Evolutionary conservation across 2,797 vertebrate genomes (phyloP).

Genomic region (Gymnothorax reevesii): DNA sequence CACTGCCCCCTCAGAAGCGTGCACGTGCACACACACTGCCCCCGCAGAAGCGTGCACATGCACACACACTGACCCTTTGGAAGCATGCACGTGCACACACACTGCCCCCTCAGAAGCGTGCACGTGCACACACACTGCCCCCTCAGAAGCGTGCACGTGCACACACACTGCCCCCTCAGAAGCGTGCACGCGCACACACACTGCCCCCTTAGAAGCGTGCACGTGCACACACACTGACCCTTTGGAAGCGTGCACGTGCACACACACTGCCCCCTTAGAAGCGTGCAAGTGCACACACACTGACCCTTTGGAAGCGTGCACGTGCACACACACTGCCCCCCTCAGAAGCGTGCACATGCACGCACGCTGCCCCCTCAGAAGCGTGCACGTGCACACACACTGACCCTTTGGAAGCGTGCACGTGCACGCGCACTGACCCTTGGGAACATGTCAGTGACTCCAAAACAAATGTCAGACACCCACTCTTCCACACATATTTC

Average conservation of each 20-base stretch:
- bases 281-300: background rate
- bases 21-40: background rate
- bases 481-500: background rate
- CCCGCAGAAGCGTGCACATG: no score
- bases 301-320: background rate
- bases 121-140: background rate
- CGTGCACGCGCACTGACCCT: background rate
- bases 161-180: background rate
- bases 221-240: background rate
- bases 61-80: no score
- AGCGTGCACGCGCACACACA: background rate
- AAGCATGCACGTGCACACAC: background rate
- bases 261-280: background rate
- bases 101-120: no score
- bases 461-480: no score
- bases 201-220: no score
- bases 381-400: background rate
- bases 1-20: no score
- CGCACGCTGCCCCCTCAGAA: no score
- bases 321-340: background rate
- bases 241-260: no score
- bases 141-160: no score
- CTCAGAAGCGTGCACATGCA: background rate
- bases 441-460: background rate
- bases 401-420: no score